A percentile compares a stretch with the other conserved stretches of the same genome.
Conservation (phyloP, 2,113 vertebrate genomes). For the Synodontis membranacea region DNA sequence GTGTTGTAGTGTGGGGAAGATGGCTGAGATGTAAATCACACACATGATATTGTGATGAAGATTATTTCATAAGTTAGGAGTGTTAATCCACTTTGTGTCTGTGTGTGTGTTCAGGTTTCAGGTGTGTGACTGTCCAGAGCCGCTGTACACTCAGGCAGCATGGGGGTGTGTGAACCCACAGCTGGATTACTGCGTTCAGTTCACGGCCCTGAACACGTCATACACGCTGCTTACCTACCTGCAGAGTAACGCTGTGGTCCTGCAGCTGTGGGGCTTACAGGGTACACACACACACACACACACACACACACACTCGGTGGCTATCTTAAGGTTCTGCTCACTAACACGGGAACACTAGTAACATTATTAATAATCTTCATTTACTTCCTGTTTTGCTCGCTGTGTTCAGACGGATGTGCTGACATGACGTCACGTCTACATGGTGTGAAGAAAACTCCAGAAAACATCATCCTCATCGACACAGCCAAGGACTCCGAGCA, state of each 20-base stretch:
- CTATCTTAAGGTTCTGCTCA: background rate
- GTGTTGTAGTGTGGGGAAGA: background rate
- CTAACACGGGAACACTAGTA: background rate
- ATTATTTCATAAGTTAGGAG: background rate
- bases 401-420: conserved; percentile 76
- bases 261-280: conserved; percentile 89
- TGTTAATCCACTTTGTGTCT: background rate
- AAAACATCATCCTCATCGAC: conserved; percentile 78
- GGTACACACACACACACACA: conserved; percentile 65
- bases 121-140: conserved; percentile 75
- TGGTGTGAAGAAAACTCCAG: conserved; percentile 66
- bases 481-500: conserved; percentile 46
- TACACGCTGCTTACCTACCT: conserved; percentile 79
- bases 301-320: conserved; percentile 5
- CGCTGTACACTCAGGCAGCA: conserved; percentile 77
- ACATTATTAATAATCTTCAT: background rate
- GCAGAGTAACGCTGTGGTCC: conserved; percentile 82
- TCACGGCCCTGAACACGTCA: conserved; percentile 74
- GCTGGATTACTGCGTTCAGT: conserved; percentile 77
- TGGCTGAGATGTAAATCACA: background rate
- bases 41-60: background rate
- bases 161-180: conserved; percentile 81
- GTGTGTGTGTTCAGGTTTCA: conserved; percentile 71
- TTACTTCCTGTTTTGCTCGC: background rate
- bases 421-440: conserved; percentile 64